These are phyloP conservation scores for Eupithecia dodoneata DNA, from an alignment of 2,888 invertebrate species.

Conservation along the genomic window DNA sequence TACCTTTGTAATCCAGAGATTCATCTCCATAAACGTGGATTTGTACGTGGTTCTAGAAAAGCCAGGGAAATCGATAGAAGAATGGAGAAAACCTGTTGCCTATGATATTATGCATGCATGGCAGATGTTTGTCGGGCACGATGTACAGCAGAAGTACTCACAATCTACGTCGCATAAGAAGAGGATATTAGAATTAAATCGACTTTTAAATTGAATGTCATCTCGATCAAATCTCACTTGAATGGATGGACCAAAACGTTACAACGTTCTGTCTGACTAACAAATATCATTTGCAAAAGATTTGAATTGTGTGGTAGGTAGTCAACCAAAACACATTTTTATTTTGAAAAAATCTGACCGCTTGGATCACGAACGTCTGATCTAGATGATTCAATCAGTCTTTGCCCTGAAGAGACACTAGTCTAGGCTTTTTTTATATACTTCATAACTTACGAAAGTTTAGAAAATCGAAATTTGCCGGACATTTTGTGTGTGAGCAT, in stretches of 20 bases:
- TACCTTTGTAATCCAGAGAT: constrained; percentile 16
- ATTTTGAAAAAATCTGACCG: no score
- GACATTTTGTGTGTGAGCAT: no score
- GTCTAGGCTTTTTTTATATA: no score
- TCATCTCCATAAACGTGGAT: constrained; percentile 19
- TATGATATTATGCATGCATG: neutral
- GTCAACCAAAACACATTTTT: no score
- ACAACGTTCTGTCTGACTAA: neutral
- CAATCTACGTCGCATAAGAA: neutral
- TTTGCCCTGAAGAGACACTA: no score
- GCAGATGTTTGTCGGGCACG: neutral
- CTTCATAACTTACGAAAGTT: no score
- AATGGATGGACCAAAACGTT: neutral
- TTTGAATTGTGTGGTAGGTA: no score
- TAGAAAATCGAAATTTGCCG: no score
- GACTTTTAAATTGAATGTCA: neutral
- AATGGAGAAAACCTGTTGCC: constrained; percentile 8
- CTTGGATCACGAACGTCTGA: no score
- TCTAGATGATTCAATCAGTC: no score
- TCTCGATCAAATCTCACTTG: neutral
- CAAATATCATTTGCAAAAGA: neutral
- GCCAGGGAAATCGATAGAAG: constrained; percentile 2
- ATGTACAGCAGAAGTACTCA: neutral
- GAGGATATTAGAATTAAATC: neutral
- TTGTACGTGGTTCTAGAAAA: constrained; percentile 7